Conservation (phyloP, 92 coral and sea anemone genomes). For the Pocillopora meandrina region DNA sequence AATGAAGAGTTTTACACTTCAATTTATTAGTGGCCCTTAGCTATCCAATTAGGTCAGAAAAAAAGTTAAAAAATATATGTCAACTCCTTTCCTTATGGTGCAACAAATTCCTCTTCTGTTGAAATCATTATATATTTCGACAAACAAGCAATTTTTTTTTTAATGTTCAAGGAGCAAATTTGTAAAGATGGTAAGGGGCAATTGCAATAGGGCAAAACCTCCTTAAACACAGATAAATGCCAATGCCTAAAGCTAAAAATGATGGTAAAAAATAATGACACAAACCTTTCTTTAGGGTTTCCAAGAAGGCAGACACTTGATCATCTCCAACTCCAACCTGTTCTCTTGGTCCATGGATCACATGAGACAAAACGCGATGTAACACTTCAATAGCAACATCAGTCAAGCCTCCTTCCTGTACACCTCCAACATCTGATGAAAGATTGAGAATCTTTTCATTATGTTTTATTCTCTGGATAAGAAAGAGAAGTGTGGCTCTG, state of each 20-base stretch:
- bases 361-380: conserved; percentile 81
- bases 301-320: conserved; percentile 90
- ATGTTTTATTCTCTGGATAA: not conserved
- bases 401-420: conserved; percentile 91
- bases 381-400: conserved; percentile 97
- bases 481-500: no score
- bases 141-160: no score
- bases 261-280: not conserved
- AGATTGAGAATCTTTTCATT: not conserved
- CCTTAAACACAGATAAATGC: no score
- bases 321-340: conserved; percentile 97
- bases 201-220: no score
- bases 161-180: no score
- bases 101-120: no score
- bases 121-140: no score
- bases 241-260: not conserved
- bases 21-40: no score
- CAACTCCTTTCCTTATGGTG: no score
- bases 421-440: conserved; percentile 77
- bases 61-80: no score
- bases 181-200: no score
- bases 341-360: conserved; percentile 87
- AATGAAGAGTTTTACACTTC: not conserved
- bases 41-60: no score
- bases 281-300: conserved; percentile 86